Conservation (phyloP, 2,797 vertebrate genomes). For the Crenuchus spilurus region DNA sequence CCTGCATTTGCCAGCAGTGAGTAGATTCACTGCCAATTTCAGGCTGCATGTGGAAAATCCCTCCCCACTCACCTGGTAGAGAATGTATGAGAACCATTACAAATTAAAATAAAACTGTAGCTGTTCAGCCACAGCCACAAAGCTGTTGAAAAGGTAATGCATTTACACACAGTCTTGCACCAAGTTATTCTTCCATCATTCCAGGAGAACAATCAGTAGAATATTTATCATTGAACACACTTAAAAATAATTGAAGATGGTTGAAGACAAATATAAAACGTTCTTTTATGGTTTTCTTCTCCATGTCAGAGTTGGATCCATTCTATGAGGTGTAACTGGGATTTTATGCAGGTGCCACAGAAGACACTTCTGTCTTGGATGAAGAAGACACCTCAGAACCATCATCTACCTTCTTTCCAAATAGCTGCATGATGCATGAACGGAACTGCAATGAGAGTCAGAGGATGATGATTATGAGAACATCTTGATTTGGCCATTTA, state of each 20-base stretch:
- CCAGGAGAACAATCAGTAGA: not conserved
- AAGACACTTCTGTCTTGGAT: slow-evolving; percentile 87
- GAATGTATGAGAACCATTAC: not conserved
- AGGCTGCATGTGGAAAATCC: not conserved
- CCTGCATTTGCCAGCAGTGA: not conserved
- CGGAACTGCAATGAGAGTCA: slow-evolving; percentile 77
- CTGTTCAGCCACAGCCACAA: not conserved
- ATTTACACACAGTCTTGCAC: not conserved
- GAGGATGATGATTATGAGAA: not conserved
- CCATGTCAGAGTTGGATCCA: not conserved
- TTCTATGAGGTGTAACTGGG: not conserved
- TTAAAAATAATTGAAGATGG: not conserved
- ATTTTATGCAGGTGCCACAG: slow-evolving; percentile 85
- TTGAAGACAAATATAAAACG: not conserved
- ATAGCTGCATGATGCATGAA: slow-evolving; percentile 86
- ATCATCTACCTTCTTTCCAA: slow-evolving; percentile 87
- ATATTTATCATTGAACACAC: not conserved
- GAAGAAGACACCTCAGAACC: slow-evolving; percentile 85
- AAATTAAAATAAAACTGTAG: not conserved
- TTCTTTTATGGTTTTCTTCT: not conserved
- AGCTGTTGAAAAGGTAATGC: not conserved
- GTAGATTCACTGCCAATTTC: not conserved
- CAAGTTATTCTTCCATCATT: not conserved
- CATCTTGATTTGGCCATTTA: not conserved
- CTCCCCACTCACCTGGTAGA: not conserved